Evolutionary conservation across 2,888 invertebrate species (phyloP).

Genomic region (Dicycla oo): DNA sequence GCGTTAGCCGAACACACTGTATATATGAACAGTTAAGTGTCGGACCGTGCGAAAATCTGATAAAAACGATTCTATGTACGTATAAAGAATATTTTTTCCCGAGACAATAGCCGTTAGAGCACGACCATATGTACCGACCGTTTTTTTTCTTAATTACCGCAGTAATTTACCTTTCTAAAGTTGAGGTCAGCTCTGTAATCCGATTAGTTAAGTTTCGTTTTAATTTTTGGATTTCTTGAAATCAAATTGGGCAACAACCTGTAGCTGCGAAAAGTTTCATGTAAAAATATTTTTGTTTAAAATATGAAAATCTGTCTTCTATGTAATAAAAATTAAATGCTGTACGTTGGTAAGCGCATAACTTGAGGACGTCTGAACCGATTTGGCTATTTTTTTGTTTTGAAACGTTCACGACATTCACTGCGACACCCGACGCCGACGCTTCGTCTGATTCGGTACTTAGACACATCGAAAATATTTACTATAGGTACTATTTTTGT

Average conservation of each 20-base stretch:
- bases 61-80: slow-evolving; percentile 84
- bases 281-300: neutral
- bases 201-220: slow-evolving; percentile 69
- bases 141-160: slow-evolving; percentile 80
- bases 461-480: slow-evolving; percentile 1
- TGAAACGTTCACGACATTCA: no score
- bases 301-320: neutral
- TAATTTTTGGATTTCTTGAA: slow-evolving; percentile 60
- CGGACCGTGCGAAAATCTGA: slow-evolving; percentile 89
- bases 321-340: no score
- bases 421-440: no score
- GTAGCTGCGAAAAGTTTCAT: slow-evolving; percentile 31
- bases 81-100: slow-evolving; percentile 87
- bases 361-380: no score
- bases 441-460: neutral
- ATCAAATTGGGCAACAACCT: slow-evolving; percentile 56
- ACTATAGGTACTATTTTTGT: neutral
- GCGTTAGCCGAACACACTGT: slow-evolving; percentile 75
- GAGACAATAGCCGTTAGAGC: slow-evolving; percentile 78
- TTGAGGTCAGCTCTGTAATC: slow-evolving; percentile 77
- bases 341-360: no score
- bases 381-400: no score
- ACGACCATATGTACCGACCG: slow-evolving; percentile 80
- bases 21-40: slow-evolving; percentile 81
- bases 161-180: slow-evolving; percentile 82